A percentile compares a stretch with the other conserved stretches of the same genome.
Evolutionary conservation across 2,113 vertebrate species (phyloP).

Genomic region (Chroicocephalus ridibundus): DNA sequence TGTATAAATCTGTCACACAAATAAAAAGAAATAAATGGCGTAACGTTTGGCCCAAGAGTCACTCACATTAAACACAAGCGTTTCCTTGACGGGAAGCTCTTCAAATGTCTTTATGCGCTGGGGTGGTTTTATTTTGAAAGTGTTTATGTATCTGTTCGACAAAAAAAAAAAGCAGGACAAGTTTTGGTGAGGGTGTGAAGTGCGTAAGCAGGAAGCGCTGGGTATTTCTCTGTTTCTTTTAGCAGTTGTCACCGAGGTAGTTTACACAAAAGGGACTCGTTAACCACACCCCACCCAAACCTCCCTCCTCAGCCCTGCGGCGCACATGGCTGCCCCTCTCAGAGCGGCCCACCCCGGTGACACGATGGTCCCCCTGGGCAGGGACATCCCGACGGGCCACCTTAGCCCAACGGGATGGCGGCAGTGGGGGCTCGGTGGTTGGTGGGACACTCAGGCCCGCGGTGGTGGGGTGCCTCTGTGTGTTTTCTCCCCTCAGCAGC

Average conservation of each 20-base stretch:
- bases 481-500: not conserved
- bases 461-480: not conserved
- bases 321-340: not conserved
- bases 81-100: conserved; percentile 69
- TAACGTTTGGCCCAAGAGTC: not conserved
- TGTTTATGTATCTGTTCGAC: conserved; percentile 72
- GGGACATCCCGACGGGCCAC: rapidly evolving
- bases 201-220: not conserved
- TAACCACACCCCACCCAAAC: not conserved
- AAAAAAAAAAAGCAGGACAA: not conserved
- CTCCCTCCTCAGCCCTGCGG: not conserved
- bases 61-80: conserved; percentile 72
- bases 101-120: conserved; percentile 75
- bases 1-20: not conserved
- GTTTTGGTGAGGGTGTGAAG: not conserved
- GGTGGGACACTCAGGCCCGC: not conserved
- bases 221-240: not conserved
- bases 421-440: rapidly evolving
- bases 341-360: not conserved
- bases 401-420: rapidly evolving
- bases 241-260: rapidly evolving
- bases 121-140: conserved; percentile 68
- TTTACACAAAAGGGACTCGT: not conserved
- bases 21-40: not conserved
- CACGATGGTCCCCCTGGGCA: not conserved